Evolutionary conservation across 2,113 vertebrate species (phyloP).

Genomic region (Bettongia penicillata): DNA sequence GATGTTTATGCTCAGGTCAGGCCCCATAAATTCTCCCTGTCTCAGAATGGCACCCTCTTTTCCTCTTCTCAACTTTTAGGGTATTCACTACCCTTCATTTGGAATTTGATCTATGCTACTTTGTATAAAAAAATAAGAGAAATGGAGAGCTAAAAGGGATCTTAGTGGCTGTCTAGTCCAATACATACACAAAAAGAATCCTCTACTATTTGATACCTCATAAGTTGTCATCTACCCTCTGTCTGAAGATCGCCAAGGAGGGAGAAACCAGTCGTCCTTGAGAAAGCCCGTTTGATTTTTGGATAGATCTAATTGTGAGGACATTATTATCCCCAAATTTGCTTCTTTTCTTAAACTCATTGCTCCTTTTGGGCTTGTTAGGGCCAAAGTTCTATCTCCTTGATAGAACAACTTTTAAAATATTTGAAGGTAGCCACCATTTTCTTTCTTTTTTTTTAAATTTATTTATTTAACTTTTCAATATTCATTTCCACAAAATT

Average conservation of each 20-base stretch:
- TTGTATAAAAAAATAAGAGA: not conserved
- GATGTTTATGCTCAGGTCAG: not conserved
- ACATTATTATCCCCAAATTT: not conserved
- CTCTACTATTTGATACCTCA: not conserved
- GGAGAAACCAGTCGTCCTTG: not conserved
- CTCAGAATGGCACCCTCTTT: not conserved
- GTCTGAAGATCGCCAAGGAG: not conserved
- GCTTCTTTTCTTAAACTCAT: not conserved
- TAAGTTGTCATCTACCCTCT: not conserved
- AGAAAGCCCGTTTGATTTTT: no score
- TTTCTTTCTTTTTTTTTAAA: no score
- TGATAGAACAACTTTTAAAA: not conserved
- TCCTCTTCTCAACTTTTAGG: not conserved
- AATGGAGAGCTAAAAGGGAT: not conserved
- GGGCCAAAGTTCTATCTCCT: not conserved
- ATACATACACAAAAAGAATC: not conserved
- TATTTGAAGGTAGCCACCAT: not conserved
- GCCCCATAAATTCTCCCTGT: not conserved
- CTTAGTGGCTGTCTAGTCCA: not conserved
- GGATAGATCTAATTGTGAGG: not conserved
- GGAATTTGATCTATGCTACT: not conserved
- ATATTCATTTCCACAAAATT: no score
- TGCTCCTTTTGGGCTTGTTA: not conserved
- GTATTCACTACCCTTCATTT: not conserved
- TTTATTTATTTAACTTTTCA: no score